Conservation (phyloP, 2,888 invertebrate species). For the Drosophila kambysellisi region DNA sequence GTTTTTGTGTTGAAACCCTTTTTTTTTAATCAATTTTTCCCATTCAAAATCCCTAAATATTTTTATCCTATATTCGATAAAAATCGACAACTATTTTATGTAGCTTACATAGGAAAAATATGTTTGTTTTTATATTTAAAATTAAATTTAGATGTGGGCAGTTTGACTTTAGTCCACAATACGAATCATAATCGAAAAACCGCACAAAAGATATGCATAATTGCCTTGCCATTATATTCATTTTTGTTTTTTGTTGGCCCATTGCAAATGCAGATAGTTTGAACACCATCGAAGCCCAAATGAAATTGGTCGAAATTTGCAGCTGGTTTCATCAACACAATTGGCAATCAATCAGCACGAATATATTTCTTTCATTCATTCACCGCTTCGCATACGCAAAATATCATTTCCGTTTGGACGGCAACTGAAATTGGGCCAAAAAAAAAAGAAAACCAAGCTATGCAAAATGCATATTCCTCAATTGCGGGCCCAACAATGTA, state of each 20-base stretch:
- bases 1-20: background rate
- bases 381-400: conserved; percentile 18
- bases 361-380: conserved; percentile 5
- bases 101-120: background rate
- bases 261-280: background rate
- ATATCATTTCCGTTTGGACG: conserved; percentile 47
- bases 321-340: conserved; percentile 33
- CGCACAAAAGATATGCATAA: background rate
- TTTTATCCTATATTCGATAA: too few species aligned
- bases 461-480: conserved; percentile 32
- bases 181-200: background rate
- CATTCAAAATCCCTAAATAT: too few species aligned
- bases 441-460: background rate
- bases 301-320: conserved; percentile 16
- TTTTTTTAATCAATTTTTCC: too few species aligned
- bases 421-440: conserved; percentile 12
- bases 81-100: too few species aligned
- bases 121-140: background rate
- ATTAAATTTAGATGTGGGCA: background rate
- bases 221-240: background rate
- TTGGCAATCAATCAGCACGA: conserved; percentile 35
- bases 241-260: too few species aligned
- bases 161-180: background rate
- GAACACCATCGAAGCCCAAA: background rate
- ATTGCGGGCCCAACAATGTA: background rate